Evolutionary conservation across 2,113 vertebrate genomes (phyloP), one percentile per base, ranked within the genome.

Genomic region (Sisor rabdophorus): DNA sequence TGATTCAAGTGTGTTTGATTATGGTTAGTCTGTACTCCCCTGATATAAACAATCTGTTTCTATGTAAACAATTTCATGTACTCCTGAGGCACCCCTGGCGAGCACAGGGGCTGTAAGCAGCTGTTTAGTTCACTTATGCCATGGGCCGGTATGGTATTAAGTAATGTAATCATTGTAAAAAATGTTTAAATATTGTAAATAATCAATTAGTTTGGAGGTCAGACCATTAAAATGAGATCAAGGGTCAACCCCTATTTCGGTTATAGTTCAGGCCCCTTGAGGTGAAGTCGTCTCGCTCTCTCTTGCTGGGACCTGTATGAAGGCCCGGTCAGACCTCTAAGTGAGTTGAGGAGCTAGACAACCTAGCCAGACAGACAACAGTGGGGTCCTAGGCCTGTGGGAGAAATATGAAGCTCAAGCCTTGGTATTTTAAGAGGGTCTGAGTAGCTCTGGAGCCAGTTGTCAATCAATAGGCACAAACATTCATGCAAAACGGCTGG

Each of bases 401-500:
- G 89, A 89, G 92, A 91, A 91, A 93, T 89, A 87, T 88, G 91
- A 93, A 91, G 88, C 91, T 82, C 72, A 16, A 81, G 81, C 87
- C 61, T 83, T 90, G 90, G 91, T 91, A 93, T 93, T 91, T 92
- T 92, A 93, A 93, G 91, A 92, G 91, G 69, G 89, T 83, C 87
- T 90, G 90, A 93, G 92, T 91, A 89, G 89, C 87, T 92, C 88
- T 93, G 92, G 91, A 92, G 92, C 92, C 92, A 93, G 88, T 87
- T 92, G 92, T 93, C 92, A 93, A 91, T 93, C 92, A 93, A 91
- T 92, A 91, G 87, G 87, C 80, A 71, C 84, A 87, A 84, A 91
- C 87, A 92, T 87, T 89, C 86, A 88, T 80, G 83, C 81, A 83
- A 81, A 88, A 88, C 83, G 79, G 84, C 82, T 81, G 81, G 76